A percentile compares a stretch with the other conserved stretches of the same genome.
Evolutionary conservation across 1,140 invertebrate genomes (phyloP).

Genomic region (Achatina immaculata): DNA sequence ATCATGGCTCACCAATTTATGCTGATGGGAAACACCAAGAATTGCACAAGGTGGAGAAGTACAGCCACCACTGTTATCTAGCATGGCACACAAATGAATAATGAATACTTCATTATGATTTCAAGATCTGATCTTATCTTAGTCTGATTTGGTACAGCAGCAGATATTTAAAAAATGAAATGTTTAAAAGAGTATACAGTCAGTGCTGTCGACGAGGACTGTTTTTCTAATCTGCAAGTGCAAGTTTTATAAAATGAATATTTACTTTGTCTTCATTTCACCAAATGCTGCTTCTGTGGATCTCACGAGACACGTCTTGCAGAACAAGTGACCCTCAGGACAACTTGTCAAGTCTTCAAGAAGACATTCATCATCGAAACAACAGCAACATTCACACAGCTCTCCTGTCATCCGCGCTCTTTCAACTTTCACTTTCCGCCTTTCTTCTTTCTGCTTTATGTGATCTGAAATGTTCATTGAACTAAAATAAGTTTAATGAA

Average conservation of each 20-base stretch:
- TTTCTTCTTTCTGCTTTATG: slow-evolving; percentile 40
- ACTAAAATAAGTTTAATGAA: slow-evolving; percentile 6
- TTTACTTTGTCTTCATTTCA: slow-evolving; percentile 55
- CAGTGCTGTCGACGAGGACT: too few relatives aligned
- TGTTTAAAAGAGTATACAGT: too few relatives aligned
- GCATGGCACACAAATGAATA: too few relatives aligned
- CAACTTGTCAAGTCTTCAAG: slow-evolving; percentile 76
- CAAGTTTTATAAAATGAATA: background rate
- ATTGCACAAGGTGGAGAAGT: too few relatives aligned
- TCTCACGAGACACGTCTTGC: slow-evolving; percentile 74
- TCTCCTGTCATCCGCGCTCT: slow-evolving; percentile 67
- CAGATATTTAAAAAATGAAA: too few relatives aligned
- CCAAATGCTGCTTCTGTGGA: slow-evolving; percentile 73
- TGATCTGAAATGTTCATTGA: slow-evolving; percentile 53
- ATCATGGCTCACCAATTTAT: too few relatives aligned
- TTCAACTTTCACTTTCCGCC: slow-evolving; percentile 46
- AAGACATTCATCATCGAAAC: slow-evolving; percentile 76
- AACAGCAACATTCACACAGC: slow-evolving; percentile 75
- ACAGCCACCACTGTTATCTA: too few relatives aligned
- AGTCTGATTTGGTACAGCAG: too few relatives aligned
- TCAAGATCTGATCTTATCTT: too few relatives aligned
- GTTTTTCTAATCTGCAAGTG: too few relatives aligned
- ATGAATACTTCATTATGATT: too few relatives aligned
- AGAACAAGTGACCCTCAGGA: slow-evolving; percentile 76
- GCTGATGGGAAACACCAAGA: too few relatives aligned